Base-by-base conservation (phyloP, 2,113 vertebrate species). In the Andinoacara biseriatus region DNA sequence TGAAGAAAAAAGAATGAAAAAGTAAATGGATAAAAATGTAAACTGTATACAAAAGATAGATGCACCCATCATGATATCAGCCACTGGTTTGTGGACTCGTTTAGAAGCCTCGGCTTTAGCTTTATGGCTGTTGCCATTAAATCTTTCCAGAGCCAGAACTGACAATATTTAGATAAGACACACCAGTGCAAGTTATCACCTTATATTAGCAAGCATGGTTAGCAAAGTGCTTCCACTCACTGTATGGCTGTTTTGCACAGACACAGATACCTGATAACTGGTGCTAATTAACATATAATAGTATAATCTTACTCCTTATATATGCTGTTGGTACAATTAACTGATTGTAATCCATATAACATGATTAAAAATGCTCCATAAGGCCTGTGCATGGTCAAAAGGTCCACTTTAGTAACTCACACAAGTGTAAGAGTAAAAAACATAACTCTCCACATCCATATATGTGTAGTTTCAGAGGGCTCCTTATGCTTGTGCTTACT, bases 401-500 rank as follows among this genome's bases (percentile, higher is more conserved):
- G 17, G 46, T 52, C 17, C 46, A 52, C 31, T 72, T 54, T 26
- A 72, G 10, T 13, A 4, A 54, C 29, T 72, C 67, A 72, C 31
- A 72, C 11, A 31, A 17, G 26, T 31, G 67, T 20, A 52, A 72
- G 26, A 54, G 46, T n/a, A 72, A 49, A 52, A 72, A 56, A 56
- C 7, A 3, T 11, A 17, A 72, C 26, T 15, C 22, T 67, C 35
- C 40, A 58, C 52, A 58, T n/a, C 5, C 9, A 46, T 29, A 22
- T 54, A 65, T 15, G 14, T 52, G 31, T 72, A 72, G 24, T 72
- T 43, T 58, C 35, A 20, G 10, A 43, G 2, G 1, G 24, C 38
- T 60, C 9, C 35, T 60, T n/a, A 76, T 40, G 26, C 10, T 58
- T 26, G 18, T n/a, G 10, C 31, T 24, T 46, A 86, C 98, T 97